Conservation (phyloP, 2,797 vertebrate species). For the Lepilemur septentrionalis region DNA sequence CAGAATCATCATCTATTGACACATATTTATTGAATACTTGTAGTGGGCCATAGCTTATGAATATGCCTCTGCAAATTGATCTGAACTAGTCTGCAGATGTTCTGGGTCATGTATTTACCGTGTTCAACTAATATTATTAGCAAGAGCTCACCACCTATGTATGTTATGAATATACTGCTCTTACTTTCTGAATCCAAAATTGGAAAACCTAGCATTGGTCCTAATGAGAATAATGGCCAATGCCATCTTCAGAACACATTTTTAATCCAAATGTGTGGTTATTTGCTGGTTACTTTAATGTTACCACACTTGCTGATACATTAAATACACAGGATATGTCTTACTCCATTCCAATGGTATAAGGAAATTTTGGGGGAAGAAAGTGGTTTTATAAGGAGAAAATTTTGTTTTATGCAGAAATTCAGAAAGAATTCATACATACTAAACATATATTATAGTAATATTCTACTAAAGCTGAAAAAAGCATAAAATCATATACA, state of each 20-base stretch:
- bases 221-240: not conserved
- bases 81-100: not conserved
- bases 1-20: not conserved
- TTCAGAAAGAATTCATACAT: not conserved
- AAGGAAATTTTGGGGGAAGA: not conserved
- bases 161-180: not conserved
- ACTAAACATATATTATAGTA: not conserved
- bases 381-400: slow-evolving; percentile 35
- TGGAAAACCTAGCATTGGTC: not conserved
- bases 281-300: not conserved
- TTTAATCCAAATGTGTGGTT: not conserved
- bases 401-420: slow-evolving; percentile 7
- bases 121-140: not conserved
- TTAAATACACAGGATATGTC: not conserved
- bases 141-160: not conserved
- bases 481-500: not conserved
- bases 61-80: not conserved
- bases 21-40: not conserved
- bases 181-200: not conserved
- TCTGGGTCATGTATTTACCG: not conserved
- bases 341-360: not conserved
- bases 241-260: slow-evolving; percentile 13
- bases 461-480: not conserved
- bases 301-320: not conserved
- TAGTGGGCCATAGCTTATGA: not conserved